Base-by-base conservation (phyloP, 2,797 vertebrate genomes). In the Brachyrhaphis roseni region DNA sequence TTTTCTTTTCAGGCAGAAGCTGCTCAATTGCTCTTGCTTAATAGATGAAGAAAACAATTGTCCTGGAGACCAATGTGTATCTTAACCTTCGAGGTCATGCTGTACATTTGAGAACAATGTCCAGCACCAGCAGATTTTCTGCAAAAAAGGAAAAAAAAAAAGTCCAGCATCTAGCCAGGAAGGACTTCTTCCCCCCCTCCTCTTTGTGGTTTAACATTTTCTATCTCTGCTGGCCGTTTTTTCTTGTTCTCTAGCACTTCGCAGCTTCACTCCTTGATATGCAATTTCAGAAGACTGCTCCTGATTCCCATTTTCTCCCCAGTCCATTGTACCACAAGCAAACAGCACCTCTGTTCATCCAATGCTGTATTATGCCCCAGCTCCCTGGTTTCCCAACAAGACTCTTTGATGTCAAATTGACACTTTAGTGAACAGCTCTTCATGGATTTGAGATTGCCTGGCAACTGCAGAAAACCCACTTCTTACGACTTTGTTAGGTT, bases 391-490 rank as follows among this genome's bases (percentile, higher is more conserved):
- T 91, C 82, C 91, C 89, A 91, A 89, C 91, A 92, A 93, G 92
- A 89, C 85, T 82, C 91, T 95, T 95, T 95, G 92, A 95, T 94
- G 94, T 95, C 88, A 94, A 94, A 96, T 95, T 94, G 94, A 94
- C 93, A 94, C 94, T 95, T 95, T 92, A 94, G 91, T 93, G 93
- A 94, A 94, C 90, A 92, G 88, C 92, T 80, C 93, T 95, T 93
- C 84, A 84, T 91, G 93, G 91, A 90, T 93, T 90, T 90, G 88
- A 88, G 90, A 95, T 95, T 95, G 92, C 95, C 91, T 93, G 93
- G 95, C 94, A 95, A 95, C 94, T 82, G 85, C 78, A 88, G 85
- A 89, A 92, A 93, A 85, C 72, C 68, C 78, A 76, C 82, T 91
- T 78, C 90, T 95, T 79, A 86, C 91, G 82, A 72, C 84, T 89